These are phyloP conservation scores for Zootermopsis nevadensis DNA, from an alignment of 2,888 invertebrate species.

Conservation along the genomic window DNA sequence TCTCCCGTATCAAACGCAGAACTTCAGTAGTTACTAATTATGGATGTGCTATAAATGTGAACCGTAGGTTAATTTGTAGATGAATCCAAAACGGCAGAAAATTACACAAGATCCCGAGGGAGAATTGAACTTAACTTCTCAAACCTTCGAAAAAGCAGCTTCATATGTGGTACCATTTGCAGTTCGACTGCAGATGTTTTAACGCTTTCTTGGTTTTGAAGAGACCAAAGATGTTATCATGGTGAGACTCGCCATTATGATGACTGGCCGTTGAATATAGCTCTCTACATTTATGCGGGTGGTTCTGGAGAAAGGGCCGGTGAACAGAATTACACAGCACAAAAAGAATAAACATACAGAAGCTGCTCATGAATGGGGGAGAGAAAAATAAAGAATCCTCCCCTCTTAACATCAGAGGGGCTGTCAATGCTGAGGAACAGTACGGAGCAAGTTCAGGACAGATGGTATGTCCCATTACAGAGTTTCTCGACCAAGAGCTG, in stretches of 20 bases:
- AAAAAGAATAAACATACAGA: background rate
- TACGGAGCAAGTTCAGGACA: background rate
- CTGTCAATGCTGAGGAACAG: background rate
- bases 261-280: background rate
- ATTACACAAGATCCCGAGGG: background rate
- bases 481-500: too few species aligned
- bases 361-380: background rate
- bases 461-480: background rate
- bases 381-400: background rate
- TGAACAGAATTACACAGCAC: background rate
- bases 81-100: background rate
- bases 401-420: background rate
- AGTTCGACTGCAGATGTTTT: background rate
- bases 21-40: too few species aligned
- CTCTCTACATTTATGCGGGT: constrained; percentile 2
- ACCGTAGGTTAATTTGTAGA: background rate
- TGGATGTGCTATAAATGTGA: too few species aligned
- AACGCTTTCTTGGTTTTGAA: background rate
- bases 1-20: too few species aligned
- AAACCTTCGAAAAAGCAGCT: background rate
- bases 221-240: background rate
- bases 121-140: background rate
- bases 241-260: background rate
- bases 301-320: background rate
- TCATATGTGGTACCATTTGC: too few species aligned